Base-by-base conservation (phyloP, 2,113 vertebrate genomes). In the Melozone crissalis region DNA sequence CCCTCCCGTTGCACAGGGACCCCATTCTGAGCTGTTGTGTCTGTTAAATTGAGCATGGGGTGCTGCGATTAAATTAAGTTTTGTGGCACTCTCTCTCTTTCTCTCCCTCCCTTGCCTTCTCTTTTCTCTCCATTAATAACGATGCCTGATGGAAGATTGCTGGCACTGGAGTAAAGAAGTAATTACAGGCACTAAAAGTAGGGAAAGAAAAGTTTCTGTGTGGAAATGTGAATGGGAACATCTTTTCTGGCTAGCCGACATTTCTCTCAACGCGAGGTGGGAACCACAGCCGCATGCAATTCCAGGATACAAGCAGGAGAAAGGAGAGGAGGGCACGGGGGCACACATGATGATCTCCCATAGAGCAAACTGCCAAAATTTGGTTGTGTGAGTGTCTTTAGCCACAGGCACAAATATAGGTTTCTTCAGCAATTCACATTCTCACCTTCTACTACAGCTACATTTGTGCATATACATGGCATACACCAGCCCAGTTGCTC, bases 21-120 rank as follows among this genome's bases (percentile, higher is more conserved):
- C 98, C 97, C 98, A 97, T 98, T 97, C 97, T 79, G 98, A 98
- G 98, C 97, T 96, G 98, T 98, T 98, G 97, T 98, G 98, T 97
- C 97, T 98, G 98, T 97, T 98, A 97, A 98, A 98, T 98, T 98
- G 98, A 98, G 98, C 98, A 97, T 98, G 96, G 95, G 97, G 95
- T 96, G 89, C 97, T 96, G 95, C 90, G 97, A 98, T 98, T 98
- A 97, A 98, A 98, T 97, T 97, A 98, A 98, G 95, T 98, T 98
- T 97, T 97, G 97, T 97, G 95, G 96, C 74, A 62, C 96, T 91
- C 84, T 71, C 81, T 67, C 83, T 77, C 92, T 87, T 61, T 90
- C 87, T 84, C 91, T 55, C 84, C 68, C 76, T 82, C 88, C 94
- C 81, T 87, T 49, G 51, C 68, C 87, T 79, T 79, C 95, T 82